A percentile compares a stretch with the other conserved stretches of the same genome.
Conservation (phyloP, 2,797 vertebrate species). For the Pangasius macronema region DNA sequence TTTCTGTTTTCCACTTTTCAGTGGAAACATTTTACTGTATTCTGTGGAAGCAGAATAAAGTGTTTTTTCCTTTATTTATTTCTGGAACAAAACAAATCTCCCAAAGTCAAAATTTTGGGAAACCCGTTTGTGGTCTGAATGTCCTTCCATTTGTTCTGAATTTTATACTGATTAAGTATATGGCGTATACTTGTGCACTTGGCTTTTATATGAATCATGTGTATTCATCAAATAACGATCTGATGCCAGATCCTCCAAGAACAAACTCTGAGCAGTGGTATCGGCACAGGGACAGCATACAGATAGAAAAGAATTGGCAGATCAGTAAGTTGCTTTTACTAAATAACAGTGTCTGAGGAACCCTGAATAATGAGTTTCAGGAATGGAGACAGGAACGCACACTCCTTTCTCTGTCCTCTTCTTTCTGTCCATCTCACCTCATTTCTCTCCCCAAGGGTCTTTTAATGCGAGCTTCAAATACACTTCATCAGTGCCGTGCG, state of each 20-base stretch:
- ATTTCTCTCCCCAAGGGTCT: constrained; percentile 6
- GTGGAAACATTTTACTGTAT: not conserved
- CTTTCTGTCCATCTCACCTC: constrained; percentile 30
- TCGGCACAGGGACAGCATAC: not conserved
- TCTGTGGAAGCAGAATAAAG: not conserved
- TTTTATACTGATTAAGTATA: not conserved
- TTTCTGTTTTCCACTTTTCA: not conserved
- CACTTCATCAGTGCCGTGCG: constrained; percentile 26
- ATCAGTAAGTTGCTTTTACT: not conserved
- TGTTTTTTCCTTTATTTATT: not conserved
- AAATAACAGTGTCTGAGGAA: not conserved
- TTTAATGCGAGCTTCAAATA: constrained; percentile 11
- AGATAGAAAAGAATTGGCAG: not conserved
- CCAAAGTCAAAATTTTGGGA: not conserved
- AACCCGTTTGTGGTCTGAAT: not conserved
- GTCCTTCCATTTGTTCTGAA: not conserved
- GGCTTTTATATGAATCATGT: not conserved
- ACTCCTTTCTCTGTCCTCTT: not conserved
- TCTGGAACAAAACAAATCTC: not conserved
- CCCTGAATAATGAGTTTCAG: not conserved
- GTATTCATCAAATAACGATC: not conserved
- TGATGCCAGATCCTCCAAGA: not conserved
- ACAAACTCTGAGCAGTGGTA: too few relatives aligned
- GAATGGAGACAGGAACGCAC: not conserved
- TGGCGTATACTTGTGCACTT: not conserved